Percentiles rank a stretch among this genome's conserved stretches.
These are phyloP conservation scores for Melanostoma scalare DNA, from an alignment of 2,888 invertebrate species.

Conservation along the genomic window DNA sequence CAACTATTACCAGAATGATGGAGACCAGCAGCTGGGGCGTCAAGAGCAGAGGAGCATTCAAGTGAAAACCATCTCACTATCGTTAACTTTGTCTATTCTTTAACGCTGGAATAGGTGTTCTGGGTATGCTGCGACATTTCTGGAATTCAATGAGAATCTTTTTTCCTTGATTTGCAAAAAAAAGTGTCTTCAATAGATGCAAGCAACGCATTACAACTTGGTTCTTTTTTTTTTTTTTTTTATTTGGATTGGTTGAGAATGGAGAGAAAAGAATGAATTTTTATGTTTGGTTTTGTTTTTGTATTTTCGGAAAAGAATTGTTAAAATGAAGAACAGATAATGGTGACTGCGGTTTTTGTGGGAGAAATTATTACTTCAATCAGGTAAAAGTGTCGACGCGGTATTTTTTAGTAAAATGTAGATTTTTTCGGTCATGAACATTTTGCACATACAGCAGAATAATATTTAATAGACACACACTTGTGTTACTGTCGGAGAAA, in stretches of 20 bases:
- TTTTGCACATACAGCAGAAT: too few species aligned
- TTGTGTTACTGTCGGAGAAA: too few species aligned
- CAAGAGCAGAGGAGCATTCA: slow-evolving; percentile 42
- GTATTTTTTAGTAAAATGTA: too few species aligned
- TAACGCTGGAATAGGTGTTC: slow-evolving; percentile 40
- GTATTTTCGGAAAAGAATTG: too few species aligned
- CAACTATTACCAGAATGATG: not conserved
- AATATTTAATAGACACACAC: too few species aligned
- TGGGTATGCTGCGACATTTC: slow-evolving; percentile 53
- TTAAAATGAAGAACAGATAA: too few species aligned
- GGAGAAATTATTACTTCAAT: too few species aligned
- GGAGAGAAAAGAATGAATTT: too few species aligned
- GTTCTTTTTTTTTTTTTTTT: slow-evolving; percentile 16
- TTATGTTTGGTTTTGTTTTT: too few species aligned
- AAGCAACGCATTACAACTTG: slow-evolving; percentile 29
- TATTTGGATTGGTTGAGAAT: slow-evolving; percentile 20
- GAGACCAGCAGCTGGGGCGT: not conserved
- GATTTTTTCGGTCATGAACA: too few species aligned
- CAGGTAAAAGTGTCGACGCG: too few species aligned
- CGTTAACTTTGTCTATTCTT: slow-evolving; percentile 49
- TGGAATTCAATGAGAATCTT: slow-evolving; percentile 53
- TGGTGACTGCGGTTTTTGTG: too few species aligned
- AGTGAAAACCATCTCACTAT: slow-evolving; percentile 53
- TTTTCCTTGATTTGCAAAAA: slow-evolving; percentile 9
- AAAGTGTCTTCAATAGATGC: slow-evolving; percentile 18